phyloP scores from a whole-genome alignment of 2,797 vertebrate genomes.

The Amniataba percoides region DNA sequence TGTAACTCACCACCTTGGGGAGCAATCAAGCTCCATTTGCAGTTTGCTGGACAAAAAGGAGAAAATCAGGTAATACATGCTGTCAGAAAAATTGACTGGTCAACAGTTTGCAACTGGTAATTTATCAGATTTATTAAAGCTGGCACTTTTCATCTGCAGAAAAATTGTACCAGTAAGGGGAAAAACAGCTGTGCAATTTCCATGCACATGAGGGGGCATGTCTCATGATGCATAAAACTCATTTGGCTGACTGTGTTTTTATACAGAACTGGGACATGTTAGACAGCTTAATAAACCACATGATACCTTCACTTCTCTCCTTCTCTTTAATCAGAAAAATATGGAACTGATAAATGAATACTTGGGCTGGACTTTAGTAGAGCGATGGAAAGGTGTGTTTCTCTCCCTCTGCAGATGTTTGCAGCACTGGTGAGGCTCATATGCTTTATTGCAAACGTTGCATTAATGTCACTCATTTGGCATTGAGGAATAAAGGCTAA shows the following conservation, averaged over 20 bases:
- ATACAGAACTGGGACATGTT: slow-evolving; percentile 28
- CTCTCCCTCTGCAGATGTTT: slow-evolving; percentile 17
- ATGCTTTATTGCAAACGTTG: slow-evolving; percentile 9
- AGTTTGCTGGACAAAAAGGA: slow-evolving; percentile 38
- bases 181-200: slow-evolving; percentile 72
- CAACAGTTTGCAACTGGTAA: slow-evolving; percentile 74
- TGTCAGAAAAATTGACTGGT: slow-evolving; percentile 66
- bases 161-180: slow-evolving; percentile 64
- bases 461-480: slow-evolving; percentile 28
- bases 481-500: slow-evolving; percentile 16
- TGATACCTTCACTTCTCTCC: slow-evolving; percentile 13
- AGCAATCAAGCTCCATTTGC: slow-evolving; percentile 57
- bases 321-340: slow-evolving; percentile 31
- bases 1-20: slow-evolving; percentile 54
- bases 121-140: slow-evolving; percentile 76
- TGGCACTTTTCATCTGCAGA: slow-evolving; percentile 63
- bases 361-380: slow-evolving; percentile 24
- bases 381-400: neutral
- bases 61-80: slow-evolving; percentile 45
- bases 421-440: slow-evolving; percentile 43
- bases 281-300: slow-evolving; percentile 43
- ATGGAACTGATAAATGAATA: slow-evolving; percentile 25
- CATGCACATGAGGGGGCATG: slow-evolving; percentile 47
- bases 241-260: slow-evolving; percentile 67
- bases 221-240: slow-evolving; percentile 68